Base-by-base conservation (phyloP, 2,113 vertebrate genomes). In the Proterorhinus semilunaris region DNA sequence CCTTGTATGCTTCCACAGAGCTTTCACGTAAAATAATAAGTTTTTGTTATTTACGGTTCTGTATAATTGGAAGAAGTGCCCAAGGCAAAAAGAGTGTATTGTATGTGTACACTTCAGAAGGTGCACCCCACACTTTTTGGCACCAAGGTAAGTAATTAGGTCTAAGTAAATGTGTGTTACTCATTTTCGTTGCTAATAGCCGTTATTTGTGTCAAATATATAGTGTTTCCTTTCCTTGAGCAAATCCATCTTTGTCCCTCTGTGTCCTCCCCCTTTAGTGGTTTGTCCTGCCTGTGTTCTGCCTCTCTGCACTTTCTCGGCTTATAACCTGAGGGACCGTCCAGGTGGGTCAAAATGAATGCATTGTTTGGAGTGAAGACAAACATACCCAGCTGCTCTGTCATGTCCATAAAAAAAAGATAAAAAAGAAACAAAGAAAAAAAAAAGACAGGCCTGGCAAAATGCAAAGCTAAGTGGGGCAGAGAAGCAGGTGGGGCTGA, bases 361-460 rank as follows among this genome's bases (percentile, higher is more conserved):
- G 13, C 43, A 17, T 54, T 47, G 21, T n/a, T 43, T 67, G 53
- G 12, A 62, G 48, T 36, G 1, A 48, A 16, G 52, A 59, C 16
- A 63, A 71, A 68, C 72, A 13, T 62, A 46, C 11, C 17, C 15
- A 52, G 48, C 64, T 44, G 48, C 57, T 74, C 61, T 43, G 46
- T 57, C 16, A 7, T 15, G 64, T 68, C 52, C 59, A 53, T 64
- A 42, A 50, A 15, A 52, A 77, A 69, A 72, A 65, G 45, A 15
- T 1, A 13, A 21, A 21, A 21, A 21, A 21, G 21, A 21, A 21
- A 2, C 1, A 21, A 21, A 2, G 21, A 21, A 21, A 21, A 69
- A 75, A 65, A 49, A 15, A 2, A 13, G 17, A 13, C 53, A 6
- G 62, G 71, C 78, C 80, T 80, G 82, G 75, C n/a, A n/a, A 80